Conservation (phyloP, 2,888 invertebrate genomes). For the Dryobota labecula region DNA sequence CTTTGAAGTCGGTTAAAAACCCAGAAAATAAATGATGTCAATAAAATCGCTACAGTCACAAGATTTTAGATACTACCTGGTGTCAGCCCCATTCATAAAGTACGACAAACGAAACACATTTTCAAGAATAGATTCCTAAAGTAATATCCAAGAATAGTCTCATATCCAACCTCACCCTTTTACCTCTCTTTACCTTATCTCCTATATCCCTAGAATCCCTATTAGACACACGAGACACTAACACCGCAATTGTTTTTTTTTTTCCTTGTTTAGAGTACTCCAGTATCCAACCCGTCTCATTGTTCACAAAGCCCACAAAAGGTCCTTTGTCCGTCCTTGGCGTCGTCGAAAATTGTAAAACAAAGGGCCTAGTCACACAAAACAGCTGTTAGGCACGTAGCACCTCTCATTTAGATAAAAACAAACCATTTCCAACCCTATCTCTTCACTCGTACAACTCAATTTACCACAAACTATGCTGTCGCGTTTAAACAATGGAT, state of each 20-base stretch:
- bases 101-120: not conserved
- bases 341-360: conserved; percentile 78
- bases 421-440: conserved; percentile 57
- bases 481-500: not conserved
- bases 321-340: conserved; percentile 75
- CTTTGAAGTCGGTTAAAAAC: not conserved
- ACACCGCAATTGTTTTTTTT: conserved; percentile 40
- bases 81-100: no score
- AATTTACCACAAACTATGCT: not conserved
- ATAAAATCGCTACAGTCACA: not conserved
- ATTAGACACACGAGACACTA: conserved; percentile 23
- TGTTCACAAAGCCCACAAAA: conserved; percentile 63
- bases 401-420: conserved; percentile 39
- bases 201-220: conserved; percentile 5
- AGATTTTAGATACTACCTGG: not conserved
- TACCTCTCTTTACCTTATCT: not conserved
- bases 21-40: not conserved
- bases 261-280: conserved; percentile 58
- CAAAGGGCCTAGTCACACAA: conserved; percentile 79
- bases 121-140: not conserved
- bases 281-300: conserved; percentile 47
- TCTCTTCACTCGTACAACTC: not conserved
- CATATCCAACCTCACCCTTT: not conserved
- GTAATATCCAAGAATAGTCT: not conserved
- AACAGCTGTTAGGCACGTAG: conserved; percentile 86